phyloP scores from a whole-genome alignment of 2,888 invertebrate species.

The Labia minor region DNA sequence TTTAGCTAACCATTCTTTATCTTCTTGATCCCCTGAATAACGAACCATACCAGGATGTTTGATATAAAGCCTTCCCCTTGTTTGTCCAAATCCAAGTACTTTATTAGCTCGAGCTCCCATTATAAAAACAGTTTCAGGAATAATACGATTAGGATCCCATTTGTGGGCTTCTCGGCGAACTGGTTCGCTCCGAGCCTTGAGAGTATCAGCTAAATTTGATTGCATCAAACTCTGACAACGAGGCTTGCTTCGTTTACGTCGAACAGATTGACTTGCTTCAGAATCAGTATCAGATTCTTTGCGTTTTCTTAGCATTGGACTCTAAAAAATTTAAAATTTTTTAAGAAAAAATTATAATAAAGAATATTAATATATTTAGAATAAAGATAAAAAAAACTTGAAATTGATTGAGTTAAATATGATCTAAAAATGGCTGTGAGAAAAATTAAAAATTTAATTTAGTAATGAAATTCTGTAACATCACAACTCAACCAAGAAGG shows the following conservation, averaged over 20 bases:
- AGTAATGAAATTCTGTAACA: too few relatives aligned
- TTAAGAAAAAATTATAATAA: background rate
- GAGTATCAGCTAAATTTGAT: slow-evolving; percentile 17
- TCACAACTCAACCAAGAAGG: too few relatives aligned
- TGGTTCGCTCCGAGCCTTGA: slow-evolving; percentile 33
- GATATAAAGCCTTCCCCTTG: slow-evolving; percentile 61
- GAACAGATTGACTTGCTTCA: slow-evolving; percentile 40
- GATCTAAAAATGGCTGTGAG: background rate
- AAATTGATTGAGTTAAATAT: background rate
- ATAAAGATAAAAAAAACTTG: background rate
- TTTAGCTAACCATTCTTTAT: slow-evolving; percentile 69
- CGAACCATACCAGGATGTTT: slow-evolving; percentile 65
- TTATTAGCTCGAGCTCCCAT: slow-evolving; percentile 65
- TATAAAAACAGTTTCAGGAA: slow-evolving; percentile 61
- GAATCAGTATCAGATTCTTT: slow-evolving; percentile 57
- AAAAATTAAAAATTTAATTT: background rate
- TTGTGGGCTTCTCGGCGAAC: slow-evolving; percentile 47
- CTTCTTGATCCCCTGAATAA: slow-evolving; percentile 68
- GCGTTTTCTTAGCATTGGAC: slow-evolving; percentile 46
- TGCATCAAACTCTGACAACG: slow-evolving; percentile 17
- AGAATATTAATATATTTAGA: too few relatives aligned
- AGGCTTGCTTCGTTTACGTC: slow-evolving; percentile 29
- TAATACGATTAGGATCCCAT: slow-evolving; percentile 64
- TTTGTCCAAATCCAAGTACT: slow-evolving; percentile 62
- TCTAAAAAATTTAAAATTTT: slow-evolving; percentile 33